A percentile compares a stretch with the other conserved stretches of the same genome.
Evolutionary conservation across 2,113 vertebrate genomes (phyloP).

Genomic region (Psammodynastes pulverulentus): DNA sequence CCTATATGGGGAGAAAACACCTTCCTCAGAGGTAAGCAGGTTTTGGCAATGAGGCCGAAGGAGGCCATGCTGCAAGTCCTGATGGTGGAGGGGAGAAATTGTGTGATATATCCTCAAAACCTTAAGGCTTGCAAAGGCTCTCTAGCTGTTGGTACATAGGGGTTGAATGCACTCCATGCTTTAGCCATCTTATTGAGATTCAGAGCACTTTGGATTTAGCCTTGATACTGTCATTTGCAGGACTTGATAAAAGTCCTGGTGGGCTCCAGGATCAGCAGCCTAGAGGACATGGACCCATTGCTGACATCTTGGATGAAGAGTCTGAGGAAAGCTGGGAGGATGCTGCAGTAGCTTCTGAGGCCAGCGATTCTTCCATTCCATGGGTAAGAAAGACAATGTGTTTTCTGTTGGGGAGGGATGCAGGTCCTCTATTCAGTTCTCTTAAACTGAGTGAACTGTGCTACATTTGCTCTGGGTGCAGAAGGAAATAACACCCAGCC

Average conservation of each 20-base stretch:
- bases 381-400: background rate
- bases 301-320: background rate
- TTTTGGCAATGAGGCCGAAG: too few species aligned
- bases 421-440: background rate
- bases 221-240: background rate
- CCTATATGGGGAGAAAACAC: too few species aligned
- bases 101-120: too few species aligned
- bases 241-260: background rate
- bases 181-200: background rate
- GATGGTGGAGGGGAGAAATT: too few species aligned
- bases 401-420: background rate
- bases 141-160: background rate
- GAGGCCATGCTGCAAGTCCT: too few species aligned
- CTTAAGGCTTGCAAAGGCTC: background rate
- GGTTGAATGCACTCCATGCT: background rate
- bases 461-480: background rate
- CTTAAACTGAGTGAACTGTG: background rate
- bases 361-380: background rate
- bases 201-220: background rate
- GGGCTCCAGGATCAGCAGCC: background rate
- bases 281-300: rapidly evolving
- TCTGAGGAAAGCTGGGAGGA: background rate
- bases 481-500: too few species aligned
- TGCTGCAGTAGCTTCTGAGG: too few species aligned
- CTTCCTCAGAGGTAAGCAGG: too few species aligned